Conservation (phyloP, 2,888 invertebrate genomes). For the Nasonovia ribisnigri region DNA sequence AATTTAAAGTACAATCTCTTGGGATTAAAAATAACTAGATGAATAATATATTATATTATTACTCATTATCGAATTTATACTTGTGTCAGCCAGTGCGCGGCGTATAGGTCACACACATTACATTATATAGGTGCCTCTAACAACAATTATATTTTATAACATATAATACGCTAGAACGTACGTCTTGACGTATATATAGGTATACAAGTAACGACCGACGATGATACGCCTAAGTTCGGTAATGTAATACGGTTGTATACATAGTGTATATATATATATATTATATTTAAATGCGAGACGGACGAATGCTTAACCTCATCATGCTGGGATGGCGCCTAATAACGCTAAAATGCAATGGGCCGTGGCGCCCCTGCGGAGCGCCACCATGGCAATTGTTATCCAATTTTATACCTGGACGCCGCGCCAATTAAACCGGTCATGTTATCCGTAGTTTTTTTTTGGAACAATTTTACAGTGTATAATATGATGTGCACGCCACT, state of each 20-base stretch:
- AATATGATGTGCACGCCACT: no score
- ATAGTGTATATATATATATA: background rate
- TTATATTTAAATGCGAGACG: constrained; percentile 34
- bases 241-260: background rate
- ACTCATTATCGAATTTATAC: background rate
- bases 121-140: background rate
- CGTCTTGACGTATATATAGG: background rate
- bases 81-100: background rate
- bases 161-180: background rate
- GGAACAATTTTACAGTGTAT: background rate
- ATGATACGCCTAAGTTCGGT: constrained; percentile 22
- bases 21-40: constrained; percentile 14
- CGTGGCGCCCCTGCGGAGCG: constrained; percentile 48
- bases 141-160: constrained; percentile 6
- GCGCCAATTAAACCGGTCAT: constrained; percentile 57
- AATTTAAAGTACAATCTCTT: constrained; percentile 17
- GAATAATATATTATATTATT: background rate
- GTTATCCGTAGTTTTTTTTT: background rate
- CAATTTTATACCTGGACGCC: constrained; percentile 57
- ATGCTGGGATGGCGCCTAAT: constrained; percentile 58
- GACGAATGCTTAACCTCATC: constrained; percentile 36
- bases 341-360: constrained; percentile 40
- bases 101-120: background rate
- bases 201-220: background rate
- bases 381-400: constrained; percentile 49